Evolutionary conservation across 2,113 vertebrate species (phyloP).

Genomic region (Carassius carassius): DNA sequence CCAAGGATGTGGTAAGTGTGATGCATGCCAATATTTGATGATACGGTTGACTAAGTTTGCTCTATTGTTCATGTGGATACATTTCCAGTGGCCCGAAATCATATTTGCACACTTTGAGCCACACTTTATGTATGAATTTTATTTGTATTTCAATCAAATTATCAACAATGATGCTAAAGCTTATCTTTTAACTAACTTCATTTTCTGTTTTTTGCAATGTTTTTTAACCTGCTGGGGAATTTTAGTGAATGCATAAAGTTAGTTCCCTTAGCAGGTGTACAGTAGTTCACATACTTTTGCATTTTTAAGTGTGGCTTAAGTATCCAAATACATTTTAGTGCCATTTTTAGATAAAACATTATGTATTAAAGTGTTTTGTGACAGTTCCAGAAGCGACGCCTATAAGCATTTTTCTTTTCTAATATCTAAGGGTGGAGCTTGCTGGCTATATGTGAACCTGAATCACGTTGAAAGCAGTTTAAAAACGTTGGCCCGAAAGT

Average conservation of each 20-base stretch:
- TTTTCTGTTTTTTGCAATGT: too few species aligned
- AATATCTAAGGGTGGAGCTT: constrained; percentile 54
- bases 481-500: constrained; percentile 55
- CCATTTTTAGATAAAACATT: neutral
- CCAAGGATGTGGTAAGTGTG: constrained; percentile 61
- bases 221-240: neutral
- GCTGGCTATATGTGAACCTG: constrained; percentile 62
- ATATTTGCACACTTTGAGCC: neutral
- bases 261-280: neutral
- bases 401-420: neutral
- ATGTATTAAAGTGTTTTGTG: neutral
- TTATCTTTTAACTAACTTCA: neutral
- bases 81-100: neutral
- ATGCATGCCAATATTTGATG: neutral
- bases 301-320: neutral
- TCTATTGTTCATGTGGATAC: neutral
- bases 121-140: neutral
- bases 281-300: too few species aligned
- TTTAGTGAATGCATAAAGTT: neutral
- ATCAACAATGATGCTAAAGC: neutral
- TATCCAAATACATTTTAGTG: neutral
- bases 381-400: neutral
- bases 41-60: neutral
- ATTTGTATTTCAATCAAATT: neutral
- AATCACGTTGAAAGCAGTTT: constrained; percentile 60